A percentile compares a stretch with the other conserved stretches of the same genome.
Conservation (phyloP, 2,113 vertebrate genomes). For the Scalopus aquaticus region DNA sequence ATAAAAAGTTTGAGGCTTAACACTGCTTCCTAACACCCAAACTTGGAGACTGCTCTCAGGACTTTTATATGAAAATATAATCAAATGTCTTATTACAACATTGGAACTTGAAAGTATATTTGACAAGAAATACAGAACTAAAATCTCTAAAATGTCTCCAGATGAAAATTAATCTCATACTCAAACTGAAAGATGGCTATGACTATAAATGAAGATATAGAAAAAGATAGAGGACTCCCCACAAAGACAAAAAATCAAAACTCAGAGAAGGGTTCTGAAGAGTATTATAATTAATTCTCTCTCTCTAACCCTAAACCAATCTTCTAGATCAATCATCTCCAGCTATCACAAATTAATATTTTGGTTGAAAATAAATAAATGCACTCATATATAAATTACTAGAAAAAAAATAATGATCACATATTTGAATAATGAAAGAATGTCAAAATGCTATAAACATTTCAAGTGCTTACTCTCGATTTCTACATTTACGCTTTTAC, state of each 20-base stretch:
- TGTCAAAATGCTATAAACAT: neutral
- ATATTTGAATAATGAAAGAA: neutral
- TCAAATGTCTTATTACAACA: constrained; percentile 35
- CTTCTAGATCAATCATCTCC: neutral
- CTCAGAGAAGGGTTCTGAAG: neutral
- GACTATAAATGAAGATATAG: neutral
- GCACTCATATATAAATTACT: neutral
- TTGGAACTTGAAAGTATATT: neutral
- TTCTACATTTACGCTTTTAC: neutral
- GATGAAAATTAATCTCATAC: neutral
- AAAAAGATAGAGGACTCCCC: neutral
- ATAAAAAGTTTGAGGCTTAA: neutral
- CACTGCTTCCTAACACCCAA: neutral
- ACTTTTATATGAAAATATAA: constrained; percentile 45
- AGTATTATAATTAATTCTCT: neutral
- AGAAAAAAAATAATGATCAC: neutral
- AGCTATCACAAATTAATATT: neutral
- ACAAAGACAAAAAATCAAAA: neutral
- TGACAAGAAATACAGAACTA: constrained; percentile 34
- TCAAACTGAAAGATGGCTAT: constrained; percentile 25
- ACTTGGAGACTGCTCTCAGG: neutral
- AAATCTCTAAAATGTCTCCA: constrained; percentile 8
- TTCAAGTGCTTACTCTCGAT: neutral
- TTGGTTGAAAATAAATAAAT: neutral
- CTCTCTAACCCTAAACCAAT: neutral